Base-by-base conservation (phyloP, 2,797 vertebrate species). In the Pogonophryne albipinna region DNA sequence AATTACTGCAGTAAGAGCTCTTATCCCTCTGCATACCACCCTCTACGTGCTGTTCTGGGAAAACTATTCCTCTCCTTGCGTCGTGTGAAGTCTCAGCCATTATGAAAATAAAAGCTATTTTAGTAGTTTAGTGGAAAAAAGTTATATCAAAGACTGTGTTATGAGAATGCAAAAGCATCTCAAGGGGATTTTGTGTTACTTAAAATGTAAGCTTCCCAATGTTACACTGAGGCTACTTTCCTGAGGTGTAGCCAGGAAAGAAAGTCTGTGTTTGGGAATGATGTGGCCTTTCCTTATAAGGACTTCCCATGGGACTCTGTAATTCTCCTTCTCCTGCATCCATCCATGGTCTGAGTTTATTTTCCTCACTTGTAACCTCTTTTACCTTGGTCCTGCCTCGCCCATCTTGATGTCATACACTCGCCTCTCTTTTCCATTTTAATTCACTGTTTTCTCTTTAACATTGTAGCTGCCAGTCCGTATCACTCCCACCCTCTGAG, bases 251-350 rank as follows among this genome's bases (percentile, higher is more conserved):
- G 90, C 85, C 87, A 82, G 85, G 84, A 86, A 91, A 79, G 45
- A 72, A 58, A 56, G 42, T 16, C 14, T 51, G 71, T 38, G 71
- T 70, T 76, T 92, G 92, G 90, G 91, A 93, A 93, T 66, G 55
- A 41, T 86, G 76, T 85, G 81, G 85, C 91, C 88, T 92, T 94
- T 93, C 81, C 72, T 83, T 85, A 72, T 85, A 83, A 79, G 68
- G 80, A 79, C 76, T 76, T 91, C 91, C 80, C 84, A 50, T 31
- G 83, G 69, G 86, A 84, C 56, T 62, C 20, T 23, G 71, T 51
- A 79, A 80, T 80, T 87, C 74, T 65, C 85, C 63, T 80, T 84
- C 55, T 70, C 19, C 83, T 59, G 58, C 65, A n/a, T 87, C 62
- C 74, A 16, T 74, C 76, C 69, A 83, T 85, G 45, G 63, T 15